Evolutionary conservation across 2,797 vertebrate species (phyloP).

Genomic region (Lagorchestes hirsutus): DNA sequence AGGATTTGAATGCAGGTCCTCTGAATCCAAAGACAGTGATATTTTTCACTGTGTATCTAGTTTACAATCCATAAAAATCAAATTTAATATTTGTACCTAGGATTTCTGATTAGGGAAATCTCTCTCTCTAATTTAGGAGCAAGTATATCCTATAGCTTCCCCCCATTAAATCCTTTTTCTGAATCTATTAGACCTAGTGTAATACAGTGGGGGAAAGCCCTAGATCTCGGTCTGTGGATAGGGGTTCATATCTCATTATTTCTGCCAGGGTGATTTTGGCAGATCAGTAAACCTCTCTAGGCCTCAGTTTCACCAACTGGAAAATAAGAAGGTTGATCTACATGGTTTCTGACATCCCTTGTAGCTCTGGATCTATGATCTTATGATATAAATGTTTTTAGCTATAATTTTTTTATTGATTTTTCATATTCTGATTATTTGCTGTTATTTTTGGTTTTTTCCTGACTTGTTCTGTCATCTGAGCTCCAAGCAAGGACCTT

Average conservation of each 20-base stretch:
- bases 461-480: neutral
- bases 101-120: neutral
- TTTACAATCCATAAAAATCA: neutral
- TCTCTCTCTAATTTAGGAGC: neutral
- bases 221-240: neutral
- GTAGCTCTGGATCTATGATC: neutral
- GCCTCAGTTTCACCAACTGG: too few relatives aligned
- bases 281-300: neutral
- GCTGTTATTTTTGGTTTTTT: neutral
- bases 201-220: neutral
- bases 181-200: neutral
- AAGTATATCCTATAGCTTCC: neutral
- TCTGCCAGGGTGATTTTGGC: neutral
- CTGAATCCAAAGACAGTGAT: neutral
- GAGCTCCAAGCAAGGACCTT: neutral
- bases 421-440: neutral
- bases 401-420: neutral
- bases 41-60: neutral
- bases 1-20: neutral
- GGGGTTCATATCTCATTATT: neutral
- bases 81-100: neutral
- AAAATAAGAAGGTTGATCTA: neutral
- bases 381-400: neutral
- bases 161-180: neutral
- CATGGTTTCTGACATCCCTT: neutral